phyloP scores from a whole-genome alignment of 2,113 vertebrate species.

The Nerophis lumbriciformis region DNA sequence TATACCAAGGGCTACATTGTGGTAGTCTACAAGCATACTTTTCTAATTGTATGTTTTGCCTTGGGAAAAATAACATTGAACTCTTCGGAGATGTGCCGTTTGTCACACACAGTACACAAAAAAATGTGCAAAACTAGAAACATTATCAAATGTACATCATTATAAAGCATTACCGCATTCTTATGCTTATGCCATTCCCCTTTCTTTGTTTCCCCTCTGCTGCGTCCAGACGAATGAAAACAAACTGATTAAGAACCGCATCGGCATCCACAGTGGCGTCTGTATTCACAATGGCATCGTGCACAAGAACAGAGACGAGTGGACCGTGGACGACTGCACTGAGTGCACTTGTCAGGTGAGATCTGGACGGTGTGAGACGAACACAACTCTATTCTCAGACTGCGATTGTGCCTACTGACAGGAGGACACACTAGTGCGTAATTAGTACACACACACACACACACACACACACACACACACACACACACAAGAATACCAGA shows the following conservation, averaged over 20 bases:
- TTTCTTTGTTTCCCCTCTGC: not conserved
- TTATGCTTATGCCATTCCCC: too few relatives aligned
- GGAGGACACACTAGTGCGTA: not conserved
- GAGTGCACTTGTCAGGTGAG: slow-evolving; percentile 87
- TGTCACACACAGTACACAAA: not conserved
- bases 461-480: not conserved
- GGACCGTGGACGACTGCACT: slow-evolving; percentile 95
- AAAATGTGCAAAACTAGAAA: too few relatives aligned
- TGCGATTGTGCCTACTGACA: slow-evolving; percentile 15
- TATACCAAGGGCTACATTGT: too few relatives aligned
- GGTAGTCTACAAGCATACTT: too few relatives aligned
- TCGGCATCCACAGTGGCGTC: slow-evolving; percentile 75
- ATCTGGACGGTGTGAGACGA: not conserved
- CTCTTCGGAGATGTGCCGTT: not conserved
- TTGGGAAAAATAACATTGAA: not conserved
- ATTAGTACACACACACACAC: slow-evolving; percentile 1
- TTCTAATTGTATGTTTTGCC: not conserved
- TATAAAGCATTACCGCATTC: too few relatives aligned
- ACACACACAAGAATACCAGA: slow-evolving; percentile 17
- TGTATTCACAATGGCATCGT: slow-evolving; percentile 91
- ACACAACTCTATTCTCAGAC: not conserved
- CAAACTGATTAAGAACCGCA: slow-evolving; percentile 70
- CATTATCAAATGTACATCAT: too few relatives aligned
- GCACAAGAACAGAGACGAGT: slow-evolving; percentile 86
- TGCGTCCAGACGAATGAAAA: slow-evolving; percentile 81